Percentiles rank a stretch among this genome's conserved stretches.
These are phyloP conservation scores for Pharmacophagus antenor DNA, from an alignment of 2,888 invertebrate genomes.

Conservation along the genomic window DNA sequence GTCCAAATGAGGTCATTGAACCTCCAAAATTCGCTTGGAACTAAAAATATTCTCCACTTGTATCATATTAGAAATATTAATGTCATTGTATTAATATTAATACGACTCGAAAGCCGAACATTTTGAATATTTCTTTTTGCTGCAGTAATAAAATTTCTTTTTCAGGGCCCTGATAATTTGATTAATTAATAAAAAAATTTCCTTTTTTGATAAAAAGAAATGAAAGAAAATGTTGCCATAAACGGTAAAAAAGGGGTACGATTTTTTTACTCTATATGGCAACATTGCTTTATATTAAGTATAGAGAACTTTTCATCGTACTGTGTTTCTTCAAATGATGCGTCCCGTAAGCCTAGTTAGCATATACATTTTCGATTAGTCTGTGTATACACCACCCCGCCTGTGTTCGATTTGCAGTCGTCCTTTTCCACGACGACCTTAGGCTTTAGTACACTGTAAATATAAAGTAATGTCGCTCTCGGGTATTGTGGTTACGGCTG, in stretches of 20 bases:
- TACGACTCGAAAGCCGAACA: neutral
- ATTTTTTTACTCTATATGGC: too few relatives aligned
- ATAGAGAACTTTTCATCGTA: neutral
- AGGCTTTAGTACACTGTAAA: conserved; percentile 9
- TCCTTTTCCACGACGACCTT: neutral
- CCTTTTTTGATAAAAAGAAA: too few relatives aligned
- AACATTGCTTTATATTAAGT: too few relatives aligned
- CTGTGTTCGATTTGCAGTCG: neutral
- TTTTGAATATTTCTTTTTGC: neutral
- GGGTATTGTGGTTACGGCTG: neutral
- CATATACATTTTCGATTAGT: neutral
- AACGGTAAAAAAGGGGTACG: too few relatives aligned
- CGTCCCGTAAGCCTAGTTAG: neutral
- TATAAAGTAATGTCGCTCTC: neutral
- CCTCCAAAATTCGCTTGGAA: neutral
- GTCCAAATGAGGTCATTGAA: conserved; percentile 9
- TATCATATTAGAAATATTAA: neutral
- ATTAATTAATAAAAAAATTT: too few relatives aligned
- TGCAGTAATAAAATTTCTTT: too few relatives aligned
- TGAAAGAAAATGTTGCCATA: too few relatives aligned
- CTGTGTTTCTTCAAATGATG: too few relatives aligned
- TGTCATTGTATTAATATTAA: neutral
- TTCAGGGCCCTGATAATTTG: too few relatives aligned
- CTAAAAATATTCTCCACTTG: too few relatives aligned
- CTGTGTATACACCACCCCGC: neutral